Base-by-base conservation (phyloP, 1,140 invertebrate genomes). In the Cydia strobilella region DNA sequence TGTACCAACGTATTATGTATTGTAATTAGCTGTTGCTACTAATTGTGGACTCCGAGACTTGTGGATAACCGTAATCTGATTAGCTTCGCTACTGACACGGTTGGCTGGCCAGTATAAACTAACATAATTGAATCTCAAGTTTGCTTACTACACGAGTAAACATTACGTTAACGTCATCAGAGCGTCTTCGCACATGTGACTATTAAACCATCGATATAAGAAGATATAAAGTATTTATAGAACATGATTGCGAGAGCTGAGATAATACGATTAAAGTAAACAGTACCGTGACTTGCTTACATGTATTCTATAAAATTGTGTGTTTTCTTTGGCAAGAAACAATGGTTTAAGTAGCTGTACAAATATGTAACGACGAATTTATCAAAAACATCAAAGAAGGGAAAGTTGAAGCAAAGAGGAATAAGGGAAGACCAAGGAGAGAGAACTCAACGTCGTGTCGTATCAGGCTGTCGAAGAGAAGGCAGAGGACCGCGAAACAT, bases 181-280 rank as follows among this genome's bases (percentile, higher is more conserved):
- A 7, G 54, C 7, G 18, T 51, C 18, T 59, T 59, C 18, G 3
- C 18, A 23, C 54, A 23, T 59, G 51, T 54, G 20, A 59, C 18
- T 59, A 59, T 23, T 59, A 59, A 20, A 23, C 6, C 20, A 59
- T 59, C n/a, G 51, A 23, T 59, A 59, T 59, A 23, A 23, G 18
- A 59, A 59, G 54, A 23, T 20, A 59, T 59, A 59, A 59, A 59
- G 54, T 59, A 20, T 59, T 59, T 59, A 59, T 59, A 59, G 54
- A 59, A 59, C 54, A 59, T 59, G 54, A 59, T 59, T 59, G 54
- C 54, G 54, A 59, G 54, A 4, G 54, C 54, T n/a, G 20, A 12
- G 20, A 59, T 23, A 1, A 12, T 23, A 59, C 18, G 1, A 59
- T 10, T 59, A 59, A 59, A 59, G 1, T 4, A 7, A 18, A 10